phyloP scores from a whole-genome alignment of 2,888 invertebrate genomes.

The Cephus pulcher region DNA sequence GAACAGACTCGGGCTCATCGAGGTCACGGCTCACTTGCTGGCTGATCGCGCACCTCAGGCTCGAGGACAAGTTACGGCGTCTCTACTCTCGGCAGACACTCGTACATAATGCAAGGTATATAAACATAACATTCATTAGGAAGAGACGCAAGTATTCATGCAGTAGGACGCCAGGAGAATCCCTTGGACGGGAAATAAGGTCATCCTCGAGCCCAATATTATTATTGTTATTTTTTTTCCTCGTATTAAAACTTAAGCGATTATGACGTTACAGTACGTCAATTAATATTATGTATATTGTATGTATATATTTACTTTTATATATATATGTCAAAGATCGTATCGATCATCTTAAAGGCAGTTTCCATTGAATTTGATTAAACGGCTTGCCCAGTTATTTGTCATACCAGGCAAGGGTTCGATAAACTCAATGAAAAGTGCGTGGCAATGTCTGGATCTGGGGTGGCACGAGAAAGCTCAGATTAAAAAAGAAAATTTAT shows the following conservation, averaged over 20 bases:
- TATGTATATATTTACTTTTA: slow-evolving; percentile 13
- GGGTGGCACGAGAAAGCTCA: slow-evolving; percentile 32
- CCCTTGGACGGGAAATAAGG: slow-evolving; percentile 24
- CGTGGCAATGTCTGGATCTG: slow-evolving; percentile 36
- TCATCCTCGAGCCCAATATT: slow-evolving; percentile 67
- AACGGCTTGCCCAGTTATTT: slow-evolving; percentile 26
- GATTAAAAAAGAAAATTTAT: not conserved
- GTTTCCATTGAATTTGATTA: slow-evolving; percentile 63
- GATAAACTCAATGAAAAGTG: slow-evolving; percentile 65
- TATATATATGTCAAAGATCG: slow-evolving; percentile 11
- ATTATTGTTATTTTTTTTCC: slow-evolving; percentile 28
- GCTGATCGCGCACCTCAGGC: slow-evolving; percentile 63
- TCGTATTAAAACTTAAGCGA: slow-evolving; percentile 23
- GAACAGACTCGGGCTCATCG: slow-evolving; percentile 61
- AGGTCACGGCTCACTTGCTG: slow-evolving; percentile 44
- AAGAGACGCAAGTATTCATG: slow-evolving; percentile 24
- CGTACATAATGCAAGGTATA: slow-evolving; percentile 42
- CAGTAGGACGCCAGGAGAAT: slow-evolving; percentile 23
- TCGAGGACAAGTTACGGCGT: slow-evolving; percentile 65
- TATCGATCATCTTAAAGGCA: slow-evolving; percentile 33
- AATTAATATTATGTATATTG: slow-evolving; percentile 22
- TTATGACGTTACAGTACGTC: slow-evolving; percentile 11
- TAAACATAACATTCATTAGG: slow-evolving; percentile 39
- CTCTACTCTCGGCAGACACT: slow-evolving; percentile 52
- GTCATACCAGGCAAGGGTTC: slow-evolving; percentile 36